phyloP scores from a whole-genome alignment of 2,888 invertebrate species.

The Yponomeuta sedellus region DNA sequence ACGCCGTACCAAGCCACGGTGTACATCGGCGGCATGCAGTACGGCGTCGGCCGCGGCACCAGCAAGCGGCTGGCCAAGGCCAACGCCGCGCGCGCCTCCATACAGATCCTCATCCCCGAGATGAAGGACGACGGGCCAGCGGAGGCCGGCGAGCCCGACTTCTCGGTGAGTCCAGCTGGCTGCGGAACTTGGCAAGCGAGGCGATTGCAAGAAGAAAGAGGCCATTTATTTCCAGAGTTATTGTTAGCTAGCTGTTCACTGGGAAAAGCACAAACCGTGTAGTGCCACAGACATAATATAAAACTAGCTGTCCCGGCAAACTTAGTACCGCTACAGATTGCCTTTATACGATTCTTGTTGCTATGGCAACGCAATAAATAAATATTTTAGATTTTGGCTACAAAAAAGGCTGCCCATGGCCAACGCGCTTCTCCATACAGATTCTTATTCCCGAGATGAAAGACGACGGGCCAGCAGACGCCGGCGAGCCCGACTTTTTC shows the following conservation, averaged over 20 bases:
- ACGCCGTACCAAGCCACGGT: constrained; percentile 97
- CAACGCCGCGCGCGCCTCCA: constrained; percentile 91
- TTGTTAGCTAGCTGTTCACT: no score
- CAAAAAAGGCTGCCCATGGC: constrained; percentile 97
- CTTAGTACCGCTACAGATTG: no score
- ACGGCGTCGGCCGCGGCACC: constrained; percentile 95
- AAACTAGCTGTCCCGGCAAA: no score
- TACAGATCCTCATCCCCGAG: constrained; percentile 94
- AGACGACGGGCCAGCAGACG: constrained; percentile 74
- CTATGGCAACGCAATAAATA: no score
- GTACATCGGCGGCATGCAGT: constrained; percentile 92
- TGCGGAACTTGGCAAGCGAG: no score
- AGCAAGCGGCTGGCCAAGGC: constrained; percentile 98
- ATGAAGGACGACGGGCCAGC: constrained; percentile 83
- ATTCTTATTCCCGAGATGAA: constrained; percentile 95
- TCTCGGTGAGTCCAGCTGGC: constrained; percentile 48
- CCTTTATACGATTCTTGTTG: no score
- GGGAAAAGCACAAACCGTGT: no score
- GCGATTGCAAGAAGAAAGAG: no score
- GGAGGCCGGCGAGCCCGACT: constrained; percentile 17
- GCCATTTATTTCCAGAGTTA: no score
- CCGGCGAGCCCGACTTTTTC: constrained; percentile 16
- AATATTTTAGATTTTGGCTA: no score
- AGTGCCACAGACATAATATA: no score
- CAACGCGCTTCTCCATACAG: constrained; percentile 88